A percentile compares a stretch with the other conserved stretches of the same genome.
phyloP scores from a whole-genome alignment of 1,140 invertebrate species.

The Anastatus disparis region DNA sequence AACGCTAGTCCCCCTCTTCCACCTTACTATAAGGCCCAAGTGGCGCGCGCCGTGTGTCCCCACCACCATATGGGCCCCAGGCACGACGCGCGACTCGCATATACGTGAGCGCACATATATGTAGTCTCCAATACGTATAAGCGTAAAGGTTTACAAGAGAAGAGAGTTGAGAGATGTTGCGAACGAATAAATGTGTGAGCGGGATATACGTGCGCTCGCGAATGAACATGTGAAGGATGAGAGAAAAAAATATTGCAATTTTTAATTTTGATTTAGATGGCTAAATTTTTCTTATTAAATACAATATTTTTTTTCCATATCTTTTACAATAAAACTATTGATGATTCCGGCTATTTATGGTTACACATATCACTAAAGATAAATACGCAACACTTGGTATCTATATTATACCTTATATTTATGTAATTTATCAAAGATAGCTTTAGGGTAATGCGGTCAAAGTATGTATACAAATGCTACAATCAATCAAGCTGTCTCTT shows the following conservation, averaged over 20 bases:
- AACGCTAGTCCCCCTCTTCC: slow-evolving; percentile 15
- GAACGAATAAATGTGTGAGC: background rate
- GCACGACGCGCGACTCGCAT: slow-evolving; percentile 6
- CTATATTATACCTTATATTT: slow-evolving; percentile 25
- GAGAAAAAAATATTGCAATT: too few species aligned
- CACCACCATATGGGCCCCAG: slow-evolving; percentile 6
- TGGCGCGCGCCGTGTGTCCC: slow-evolving; percentile 37
- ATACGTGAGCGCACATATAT: background rate
- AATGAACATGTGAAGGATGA: slow-evolving; percentile 26
- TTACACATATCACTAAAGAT: background rate
- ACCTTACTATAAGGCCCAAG: slow-evolving; percentile 21
- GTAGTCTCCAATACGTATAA: too few species aligned
- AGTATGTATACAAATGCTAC: slow-evolving; percentile 6
- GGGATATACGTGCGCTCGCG: background rate
- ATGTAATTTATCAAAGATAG: slow-evolving; percentile 15
- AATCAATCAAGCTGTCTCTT: slow-evolving; percentile 26
- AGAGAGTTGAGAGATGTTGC: too few species aligned
- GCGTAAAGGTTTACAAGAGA: too few species aligned
- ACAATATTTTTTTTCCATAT: too few species aligned
- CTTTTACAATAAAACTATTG: too few species aligned
- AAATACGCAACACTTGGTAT: slow-evolving; percentile 13
- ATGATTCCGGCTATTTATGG: too few species aligned
- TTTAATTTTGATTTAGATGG: too few species aligned
- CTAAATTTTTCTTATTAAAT: too few species aligned
- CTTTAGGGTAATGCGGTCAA: background rate